Evolutionary conservation across 2,888 invertebrate species (phyloP), one percentile per base, ranked within the genome.

Genomic region (Latheticus oryzae): DNA sequence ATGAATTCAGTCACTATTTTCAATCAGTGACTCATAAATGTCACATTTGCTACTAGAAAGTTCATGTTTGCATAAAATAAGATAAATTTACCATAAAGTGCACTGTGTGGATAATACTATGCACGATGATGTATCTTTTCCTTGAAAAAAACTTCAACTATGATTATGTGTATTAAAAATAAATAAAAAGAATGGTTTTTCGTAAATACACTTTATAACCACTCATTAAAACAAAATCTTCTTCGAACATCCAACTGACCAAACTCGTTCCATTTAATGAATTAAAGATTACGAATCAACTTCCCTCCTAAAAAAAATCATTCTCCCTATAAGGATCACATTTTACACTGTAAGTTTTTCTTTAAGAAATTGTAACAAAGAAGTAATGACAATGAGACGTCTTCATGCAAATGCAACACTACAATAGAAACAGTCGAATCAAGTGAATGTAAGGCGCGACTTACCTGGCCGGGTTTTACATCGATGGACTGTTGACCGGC

Each of bases 401-500:
- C 24, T 23, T 21, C 12, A 30, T 32, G 32, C 47, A 47, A 47
- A 33, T 32, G 47, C 21, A 12, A 17, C 37, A 40, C 17, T n/a
- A 50, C 48, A 52, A 52, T 52, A 23, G 48, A 21, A 43, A 53
- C 21, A 13, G 43, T 42, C 19, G 16, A 24, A 45, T 35, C 21
- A n/a, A 37, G 35, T 11, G 30, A 51, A 35, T 28, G 28, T 23
- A 45, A 45, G 45, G 37, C 45, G 43, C 54, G 37, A 67, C 57
- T 63, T 68, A 68, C 70, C 70, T 68, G 70, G 64, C 60, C 60
- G 59, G 60, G 60, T 64, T 62, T 64, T 48, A 33, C 57, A 51
- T 40, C 47, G 62, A 61, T 62, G 64, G 64, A 57, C 61, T 63
- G 61, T 62, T 66, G 65, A 64, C 63, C 67, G 63, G 56, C 55